Evolutionary conservation across 2,113 vertebrate species (phyloP).

Genomic region (Aptenodytes forsteri): DNA sequence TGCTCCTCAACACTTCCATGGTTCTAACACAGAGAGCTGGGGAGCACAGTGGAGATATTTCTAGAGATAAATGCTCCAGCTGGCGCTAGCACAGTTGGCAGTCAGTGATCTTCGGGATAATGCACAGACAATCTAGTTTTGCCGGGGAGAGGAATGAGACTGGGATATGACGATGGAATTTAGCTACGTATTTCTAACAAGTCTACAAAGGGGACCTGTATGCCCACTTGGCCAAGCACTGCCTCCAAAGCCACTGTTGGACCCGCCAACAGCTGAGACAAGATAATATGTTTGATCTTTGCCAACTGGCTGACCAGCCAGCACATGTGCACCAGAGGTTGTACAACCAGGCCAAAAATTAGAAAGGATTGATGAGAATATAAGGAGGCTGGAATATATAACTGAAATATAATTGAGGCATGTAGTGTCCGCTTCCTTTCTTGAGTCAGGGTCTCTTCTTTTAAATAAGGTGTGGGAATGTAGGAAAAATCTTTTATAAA

Average conservation of each 20-base stretch:
- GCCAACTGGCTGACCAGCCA: neutral
- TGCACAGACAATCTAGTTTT: neutral
- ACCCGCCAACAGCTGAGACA: neutral
- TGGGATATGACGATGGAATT: neutral
- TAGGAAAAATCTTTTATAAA: neutral
- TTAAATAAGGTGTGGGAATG: neutral
- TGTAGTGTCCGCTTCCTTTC: neutral
- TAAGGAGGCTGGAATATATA: neutral
- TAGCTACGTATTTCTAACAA: neutral
- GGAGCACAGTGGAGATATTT: neutral
- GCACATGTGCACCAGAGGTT: neutral
- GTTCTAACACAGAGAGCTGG: neutral
- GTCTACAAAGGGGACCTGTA: neutral
- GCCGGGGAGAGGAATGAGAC: neutral
- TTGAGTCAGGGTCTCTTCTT: neutral
- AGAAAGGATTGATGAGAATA: neutral
- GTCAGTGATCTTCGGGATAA: neutral
- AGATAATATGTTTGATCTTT: neutral
- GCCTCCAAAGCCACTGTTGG: neutral
- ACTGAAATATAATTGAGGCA: neutral
- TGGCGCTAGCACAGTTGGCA: neutral
- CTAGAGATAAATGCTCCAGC: neutral
- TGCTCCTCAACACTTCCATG: neutral
- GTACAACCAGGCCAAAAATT: neutral
- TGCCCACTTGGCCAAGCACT: neutral